Evolutionary conservation across 1,140 invertebrate species (phyloP).

Genomic region (Hyposmocoma kahamanoa): DNA sequence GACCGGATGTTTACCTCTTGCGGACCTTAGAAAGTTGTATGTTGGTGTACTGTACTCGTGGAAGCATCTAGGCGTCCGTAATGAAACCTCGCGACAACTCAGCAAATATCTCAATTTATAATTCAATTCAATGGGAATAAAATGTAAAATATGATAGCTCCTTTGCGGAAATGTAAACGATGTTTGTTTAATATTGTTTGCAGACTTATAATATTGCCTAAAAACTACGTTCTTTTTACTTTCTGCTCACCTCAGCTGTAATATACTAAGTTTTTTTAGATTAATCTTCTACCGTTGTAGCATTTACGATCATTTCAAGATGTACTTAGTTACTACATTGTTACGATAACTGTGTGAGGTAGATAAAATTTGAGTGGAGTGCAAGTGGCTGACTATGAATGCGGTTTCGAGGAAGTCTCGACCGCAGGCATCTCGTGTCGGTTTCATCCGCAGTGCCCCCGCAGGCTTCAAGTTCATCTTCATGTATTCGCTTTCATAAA

Average conservation of each 20-base stretch:
- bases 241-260: too few relatives aligned
- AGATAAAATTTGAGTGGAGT: conserved; percentile 23
- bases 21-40: conserved; percentile 57
- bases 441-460: conserved; percentile 41
- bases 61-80: conserved; percentile 43
- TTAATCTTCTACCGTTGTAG: too few relatives aligned
- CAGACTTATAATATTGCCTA: too few relatives aligned
- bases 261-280: too few relatives aligned
- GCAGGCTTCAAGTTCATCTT: conserved; percentile 42
- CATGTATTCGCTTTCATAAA: conserved; percentile 40
- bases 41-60: conserved; percentile 31
- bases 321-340: too few relatives aligned
- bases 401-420: conserved; percentile 4
- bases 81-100: conserved; percentile 25
- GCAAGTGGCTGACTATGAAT: background rate
- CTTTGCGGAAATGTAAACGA: conserved; percentile 29
- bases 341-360: conserved; percentile 23
- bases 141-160: conserved; percentile 35
- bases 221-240: too few relatives aligned
- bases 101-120: conserved; percentile 48
- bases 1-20: conserved; percentile 57
- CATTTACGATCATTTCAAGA: too few relatives aligned
- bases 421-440: conserved; percentile 37
- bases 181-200: conserved; percentile 21
- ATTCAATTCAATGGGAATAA: conserved; percentile 30